Conservation (phyloP, 1,140 invertebrate genomes). For the Vanessa tameamea region DNA sequence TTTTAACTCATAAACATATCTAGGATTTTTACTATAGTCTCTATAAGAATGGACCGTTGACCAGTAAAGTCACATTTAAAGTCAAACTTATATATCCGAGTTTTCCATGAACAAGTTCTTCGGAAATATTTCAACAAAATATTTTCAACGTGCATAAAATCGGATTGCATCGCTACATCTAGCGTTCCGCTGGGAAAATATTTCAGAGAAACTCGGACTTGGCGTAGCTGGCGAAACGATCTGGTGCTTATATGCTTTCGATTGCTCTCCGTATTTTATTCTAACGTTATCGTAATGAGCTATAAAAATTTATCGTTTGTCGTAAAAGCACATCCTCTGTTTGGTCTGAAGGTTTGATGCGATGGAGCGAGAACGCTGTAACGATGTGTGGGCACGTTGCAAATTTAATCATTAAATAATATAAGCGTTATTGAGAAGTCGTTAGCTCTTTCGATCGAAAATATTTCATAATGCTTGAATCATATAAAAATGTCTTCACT, state of each 20-base stretch:
- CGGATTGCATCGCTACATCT: constrained; percentile 10
- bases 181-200: constrained; percentile 11
- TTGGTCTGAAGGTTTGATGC: constrained; percentile 44
- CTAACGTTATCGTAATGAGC: constrained; percentile 63
- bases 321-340: constrained; percentile 55
- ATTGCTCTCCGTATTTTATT: constrained; percentile 60
- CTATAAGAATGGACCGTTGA: constrained; percentile 8
- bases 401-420: background rate
- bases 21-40: constrained; percentile 11
- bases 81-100: constrained; percentile 13
- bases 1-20: constrained; percentile 22
- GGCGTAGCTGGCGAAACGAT: constrained; percentile 38
- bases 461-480: too few species aligned
- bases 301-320: constrained; percentile 62
- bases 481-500: too few species aligned
- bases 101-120: constrained; percentile 14
- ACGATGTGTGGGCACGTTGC: constrained; percentile 17
- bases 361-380: constrained; percentile 41
- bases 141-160: constrained; percentile 23
- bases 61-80: background rate
- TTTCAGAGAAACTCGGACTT: constrained; percentile 20
- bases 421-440: too few species aligned
- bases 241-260: constrained; percentile 47
- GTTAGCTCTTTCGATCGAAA: too few species aligned
- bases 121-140: constrained; percentile 24